Evolutionary conservation across 2,888 invertebrate species (phyloP), one percentile per base, ranked within the genome.

Genomic region (Saturnia japonica): DNA sequence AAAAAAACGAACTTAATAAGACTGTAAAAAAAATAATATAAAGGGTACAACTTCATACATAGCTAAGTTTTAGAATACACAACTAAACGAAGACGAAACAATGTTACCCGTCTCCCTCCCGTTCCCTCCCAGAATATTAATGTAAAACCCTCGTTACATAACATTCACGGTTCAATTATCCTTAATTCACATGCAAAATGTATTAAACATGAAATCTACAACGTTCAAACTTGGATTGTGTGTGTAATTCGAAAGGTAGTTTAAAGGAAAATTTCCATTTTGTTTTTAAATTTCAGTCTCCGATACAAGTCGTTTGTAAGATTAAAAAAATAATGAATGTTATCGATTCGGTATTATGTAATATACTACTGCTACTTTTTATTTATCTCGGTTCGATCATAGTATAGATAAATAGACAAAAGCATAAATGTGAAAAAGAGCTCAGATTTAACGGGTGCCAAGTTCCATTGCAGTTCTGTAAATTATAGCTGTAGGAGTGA

Each of bases 111-210:
- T 54, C 54, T n/a, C 14, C 51, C 40, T 72, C n/a, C n/a, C n/a
- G n/a, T n/a, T n/a, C n/a, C n/a, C n/a, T 28, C 64, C 68, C 60
- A 67, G 67, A 72, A 71, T 71, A 72, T 68, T 34, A 54, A 54
- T 54, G 22, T 7, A 14, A 14, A 54, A 22, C 54, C 54, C 54
- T 54, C 54, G 54, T 54, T 54, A 54, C 8, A 54, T 22, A 54
- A 54, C 22, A 54, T 62, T 62, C 28, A 62, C 62, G 34, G 62
- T 62, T 62, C 28, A 62, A 62, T 62, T 34, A 62, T 62, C 34
- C 62, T 1, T 28, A 62, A 62, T 62, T 62, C 62, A 16, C n/a
- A 62, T 62, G 62, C 62, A 34, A 62, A 62, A 62, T 62, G 62
- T 34, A 62, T 62, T 62, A 62, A 62, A 62, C 62, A 34, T 62